Base-by-base conservation (phyloP, 2,113 vertebrate species). In the Thamnophis sirtalis region DNA sequence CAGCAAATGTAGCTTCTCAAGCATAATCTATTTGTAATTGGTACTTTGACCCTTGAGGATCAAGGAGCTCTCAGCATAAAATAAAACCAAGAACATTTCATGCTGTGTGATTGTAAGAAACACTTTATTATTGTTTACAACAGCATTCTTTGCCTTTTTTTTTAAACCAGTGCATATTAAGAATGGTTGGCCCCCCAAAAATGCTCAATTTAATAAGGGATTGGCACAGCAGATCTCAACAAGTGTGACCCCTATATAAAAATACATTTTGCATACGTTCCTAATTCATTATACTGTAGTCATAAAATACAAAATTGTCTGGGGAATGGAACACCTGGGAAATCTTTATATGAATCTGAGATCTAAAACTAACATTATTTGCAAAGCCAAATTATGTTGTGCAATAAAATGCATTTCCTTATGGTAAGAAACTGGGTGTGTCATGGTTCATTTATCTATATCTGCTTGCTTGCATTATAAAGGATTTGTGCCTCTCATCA, bases 331-430 rank as follows among this genome's bases (percentile, higher is more conserved):
- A 80, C 33, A 93, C 80, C 51, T 43, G 17, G 22, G 48, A 92
- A 92, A 84, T 80, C 50, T 92, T 92, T 92, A 87, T 91, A 86
- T 6, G 38, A 17, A 73, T 87, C 80, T 93, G 0, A 0, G 56
- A 56, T 56, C 24, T 90, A 87, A 63, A 92, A 95, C 60, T 63
- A 91, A 73, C 4, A 33, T 68, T 0, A 24, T 26, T 8, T 63
- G 0, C 63, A 89, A 90, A 87, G 80, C 87, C 87, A 53, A 22
- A 55, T 0, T 0, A n/a, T 54, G 91, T 0, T 56, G 15, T 0
- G 0, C 87, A 17, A 51, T 91, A 60, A 50, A 68, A 93, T 26
- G 51, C 89, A 10, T 50, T 93, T 60, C 0, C 50, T 6, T 51
- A 21, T 38, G 7, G n/a, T 38, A 89, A 86, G 55, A 89, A 89